Evolutionary conservation across 2,113 vertebrate species (phyloP), one percentile per base, ranked within the genome.

Genomic region (Terrapene triunguis): DNA sequence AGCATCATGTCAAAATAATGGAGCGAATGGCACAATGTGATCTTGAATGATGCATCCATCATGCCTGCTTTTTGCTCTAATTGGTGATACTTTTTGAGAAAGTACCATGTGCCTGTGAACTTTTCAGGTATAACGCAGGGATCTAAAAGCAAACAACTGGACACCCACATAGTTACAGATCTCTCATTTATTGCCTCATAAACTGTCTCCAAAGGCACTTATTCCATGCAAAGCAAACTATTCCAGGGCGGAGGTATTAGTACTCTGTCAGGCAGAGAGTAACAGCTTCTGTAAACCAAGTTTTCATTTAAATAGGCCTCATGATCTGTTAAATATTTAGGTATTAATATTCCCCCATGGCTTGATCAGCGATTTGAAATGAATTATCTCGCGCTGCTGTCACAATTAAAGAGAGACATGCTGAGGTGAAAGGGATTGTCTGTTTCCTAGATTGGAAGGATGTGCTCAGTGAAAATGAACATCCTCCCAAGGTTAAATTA

Each of bases 401-500:
- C 96, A 97, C 97, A 98, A 98, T 98, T 98, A 98, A 97, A 97
- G 97, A 96, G 90, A 80, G 95, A 95, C 95, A 85, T 93, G 94
- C 96, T 96, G 97, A 98, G 97, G 98, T 97, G 97, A 97, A 97
- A 87, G 96, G 95, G 94, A 98, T 97, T 97, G 96, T 98, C 95
- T 97, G 93, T 98, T 98, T 97, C 94, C 88, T 42, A 98, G 97
- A 97, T 96, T 95, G 95, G 90, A 96, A 96, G 93, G 95, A 97
- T 93, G 94, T 89, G 82, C 93, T 97, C 82, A 85, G 91, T 96
- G 96, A 95, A 97, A 98, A 97, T 95, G 97, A 98, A 97, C 97
- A 97, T 97, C 95, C 93, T 98, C 92, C 94, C 98, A 98, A 98
- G 98, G 98, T 98, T 98, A 98, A 98, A 96, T 98, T 95, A 96